These are phyloP conservation scores for Ficedula albicollis DNA, from an alignment of 2,797 vertebrate genomes.

Conservation along the genomic window DNA sequence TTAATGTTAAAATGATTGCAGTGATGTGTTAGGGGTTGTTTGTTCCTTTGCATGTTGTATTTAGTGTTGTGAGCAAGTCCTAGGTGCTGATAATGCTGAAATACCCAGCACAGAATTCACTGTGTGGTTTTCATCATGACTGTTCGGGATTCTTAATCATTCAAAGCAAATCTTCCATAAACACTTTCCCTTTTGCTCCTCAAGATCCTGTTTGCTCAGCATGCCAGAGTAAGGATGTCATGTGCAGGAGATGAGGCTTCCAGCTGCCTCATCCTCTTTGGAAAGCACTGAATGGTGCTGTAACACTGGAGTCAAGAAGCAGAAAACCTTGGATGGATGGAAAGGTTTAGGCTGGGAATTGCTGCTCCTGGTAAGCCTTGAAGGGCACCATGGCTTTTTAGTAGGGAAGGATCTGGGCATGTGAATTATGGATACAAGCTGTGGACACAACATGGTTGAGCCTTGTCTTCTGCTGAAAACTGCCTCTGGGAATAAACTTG, in stretches of 20 bases:
- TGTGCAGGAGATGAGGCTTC: slow-evolving; percentile 4
- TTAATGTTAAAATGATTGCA: not conserved
- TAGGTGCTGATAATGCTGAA: not conserved
- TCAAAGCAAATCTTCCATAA: slow-evolving; percentile 61
- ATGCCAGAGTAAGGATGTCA: slow-evolving; percentile 47
- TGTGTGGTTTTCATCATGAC: slow-evolving; percentile 32
- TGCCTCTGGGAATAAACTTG: not conserved
- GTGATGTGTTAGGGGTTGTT: not conserved
- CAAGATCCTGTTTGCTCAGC: slow-evolving; percentile 64
- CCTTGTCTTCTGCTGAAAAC: not conserved
- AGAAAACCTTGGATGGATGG: not conserved
- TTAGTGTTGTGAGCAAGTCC: not conserved
- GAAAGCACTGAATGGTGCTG: not conserved
- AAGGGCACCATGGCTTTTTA: not conserved
- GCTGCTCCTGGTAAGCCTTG: not conserved
- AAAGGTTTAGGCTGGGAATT: not conserved
- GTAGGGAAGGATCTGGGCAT: not conserved
- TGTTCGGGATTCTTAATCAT: slow-evolving; percentile 57
- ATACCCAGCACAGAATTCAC: not conserved
- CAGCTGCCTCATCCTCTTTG: slow-evolving; percentile 10
- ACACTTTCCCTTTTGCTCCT: slow-evolving; percentile 60
- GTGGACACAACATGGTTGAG: accelerated
- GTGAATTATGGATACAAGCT: not conserved
- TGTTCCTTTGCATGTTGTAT: not conserved
- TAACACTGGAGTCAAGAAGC: not conserved